phyloP scores from a whole-genome alignment of 1,140 invertebrate species.

The Sinella curviseta region DNA sequence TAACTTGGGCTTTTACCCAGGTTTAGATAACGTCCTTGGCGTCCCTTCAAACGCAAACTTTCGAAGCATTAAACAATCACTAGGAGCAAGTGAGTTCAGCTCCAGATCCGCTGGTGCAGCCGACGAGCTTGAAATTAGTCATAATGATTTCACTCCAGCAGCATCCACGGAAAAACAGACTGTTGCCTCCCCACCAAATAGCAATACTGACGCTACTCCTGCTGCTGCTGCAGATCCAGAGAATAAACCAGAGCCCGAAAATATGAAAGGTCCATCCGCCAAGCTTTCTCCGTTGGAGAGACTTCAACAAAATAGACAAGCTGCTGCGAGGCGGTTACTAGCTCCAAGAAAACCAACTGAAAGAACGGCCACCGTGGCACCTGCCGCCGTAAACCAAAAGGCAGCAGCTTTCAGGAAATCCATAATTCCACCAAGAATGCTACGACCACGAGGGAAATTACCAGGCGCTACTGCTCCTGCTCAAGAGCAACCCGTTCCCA shows the following conservation, averaged over 20 bases:
- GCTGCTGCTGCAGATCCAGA: neutral
- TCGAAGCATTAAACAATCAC: neutral
- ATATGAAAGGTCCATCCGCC: neutral
- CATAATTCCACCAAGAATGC: slow-evolving; percentile 2
- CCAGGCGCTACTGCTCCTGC: neutral
- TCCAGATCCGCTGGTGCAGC: neutral
- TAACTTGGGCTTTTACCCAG: neutral
- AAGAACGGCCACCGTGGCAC: neutral
- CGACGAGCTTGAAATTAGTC: neutral
- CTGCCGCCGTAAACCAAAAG: neutral
- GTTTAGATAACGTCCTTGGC: slow-evolving; percentile 3
- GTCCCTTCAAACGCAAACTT: neutral
- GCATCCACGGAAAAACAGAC: neutral
- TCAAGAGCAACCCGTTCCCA: neutral
- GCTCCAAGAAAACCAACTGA: neutral
- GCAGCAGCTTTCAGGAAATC: neutral
- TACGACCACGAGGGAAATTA: neutral
- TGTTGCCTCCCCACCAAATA: neutral
- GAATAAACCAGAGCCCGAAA: neutral
- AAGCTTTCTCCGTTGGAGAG: neutral
- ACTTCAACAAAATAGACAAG: slow-evolving; percentile 3
- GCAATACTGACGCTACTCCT: neutral
- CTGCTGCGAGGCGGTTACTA: neutral
- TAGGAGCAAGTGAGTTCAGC: neutral
- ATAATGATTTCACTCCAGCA: neutral